A percentile compares a stretch with the other conserved stretches of the same genome.
These are phyloP conservation scores for Struthidea cinerea DNA, from an alignment of 2,113 vertebrate species.

Conservation along the genomic window DNA sequence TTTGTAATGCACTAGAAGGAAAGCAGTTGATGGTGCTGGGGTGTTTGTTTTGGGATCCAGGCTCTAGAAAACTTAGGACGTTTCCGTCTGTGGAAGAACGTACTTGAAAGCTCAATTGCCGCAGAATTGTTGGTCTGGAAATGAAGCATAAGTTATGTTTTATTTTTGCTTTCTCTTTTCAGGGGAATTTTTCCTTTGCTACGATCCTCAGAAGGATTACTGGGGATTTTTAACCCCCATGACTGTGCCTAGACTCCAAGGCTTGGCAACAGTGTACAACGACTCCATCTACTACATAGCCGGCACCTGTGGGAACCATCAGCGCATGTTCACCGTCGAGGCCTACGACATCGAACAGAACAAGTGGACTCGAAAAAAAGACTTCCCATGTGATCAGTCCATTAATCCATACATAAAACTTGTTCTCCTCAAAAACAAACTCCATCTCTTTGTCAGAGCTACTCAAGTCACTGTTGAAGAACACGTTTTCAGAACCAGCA, in stretches of 20 bases:
- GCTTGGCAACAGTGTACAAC: slow-evolving; percentile 89
- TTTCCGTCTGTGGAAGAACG: not conserved
- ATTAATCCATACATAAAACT: slow-evolving; percentile 97
- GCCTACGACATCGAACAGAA: slow-evolving; percentile 94
- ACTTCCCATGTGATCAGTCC: slow-evolving; percentile 94
- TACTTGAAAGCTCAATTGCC: not conserved
- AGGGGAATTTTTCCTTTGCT: slow-evolving; percentile 99
- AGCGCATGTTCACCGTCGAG: slow-evolving; percentile 95
- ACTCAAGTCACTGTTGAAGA: slow-evolving; percentile 98
- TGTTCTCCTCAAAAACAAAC: slow-evolving; percentile 87
- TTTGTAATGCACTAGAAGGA: not conserved
- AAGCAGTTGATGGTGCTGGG: not conserved
- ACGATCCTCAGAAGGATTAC: slow-evolving; percentile 94
- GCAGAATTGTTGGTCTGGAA: not conserved
- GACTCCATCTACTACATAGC: slow-evolving; percentile 95
- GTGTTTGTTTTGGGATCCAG: not conserved
- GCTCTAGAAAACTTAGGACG: accelerated
- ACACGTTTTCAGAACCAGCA: slow-evolving; percentile 97
- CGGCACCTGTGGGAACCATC: slow-evolving; percentile 93
- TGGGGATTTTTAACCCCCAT: slow-evolving; percentile 95
- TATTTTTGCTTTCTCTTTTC: slow-evolving; percentile 29
- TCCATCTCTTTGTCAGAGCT: slow-evolving; percentile 94
- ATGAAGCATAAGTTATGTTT: not conserved
- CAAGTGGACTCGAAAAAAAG: slow-evolving; percentile 87
- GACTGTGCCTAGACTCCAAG: slow-evolving; percentile 91